phyloP scores from a whole-genome alignment of 2,797 vertebrate species.

The Knipowitschia caucasica region DNA sequence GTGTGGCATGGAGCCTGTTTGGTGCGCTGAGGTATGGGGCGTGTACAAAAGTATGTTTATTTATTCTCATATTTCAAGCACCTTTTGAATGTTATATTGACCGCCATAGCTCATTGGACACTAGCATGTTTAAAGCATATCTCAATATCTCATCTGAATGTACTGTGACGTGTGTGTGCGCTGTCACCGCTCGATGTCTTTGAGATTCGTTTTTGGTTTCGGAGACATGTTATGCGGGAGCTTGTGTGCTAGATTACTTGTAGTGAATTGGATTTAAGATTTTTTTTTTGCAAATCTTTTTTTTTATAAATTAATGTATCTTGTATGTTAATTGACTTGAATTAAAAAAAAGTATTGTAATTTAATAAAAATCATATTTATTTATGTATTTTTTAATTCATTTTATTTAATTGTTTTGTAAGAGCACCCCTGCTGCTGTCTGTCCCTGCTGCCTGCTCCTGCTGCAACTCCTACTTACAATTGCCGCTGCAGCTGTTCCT shows the following conservation, averaged over 20 bases:
- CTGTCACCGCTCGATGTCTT: constrained; percentile 17
- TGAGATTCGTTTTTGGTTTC: constrained; percentile 1
- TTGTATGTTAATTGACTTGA: no score
- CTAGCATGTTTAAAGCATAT: constrained; percentile 43
- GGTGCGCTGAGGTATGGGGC: constrained; percentile 21
- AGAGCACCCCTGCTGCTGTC: no score
- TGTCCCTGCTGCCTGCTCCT: no score
- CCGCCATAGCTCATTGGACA: constrained; percentile 30
- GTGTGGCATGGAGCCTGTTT: constrained; percentile 33
- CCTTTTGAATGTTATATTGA: constrained; percentile 32
- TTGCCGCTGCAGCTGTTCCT: no score
- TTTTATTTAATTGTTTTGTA: no score
- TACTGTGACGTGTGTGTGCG: constrained; percentile 29
- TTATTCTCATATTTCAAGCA: constrained; percentile 19
- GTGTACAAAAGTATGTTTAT: constrained; percentile 12
- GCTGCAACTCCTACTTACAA: no score
- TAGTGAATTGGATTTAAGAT: no score
- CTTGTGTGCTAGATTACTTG: background rate
- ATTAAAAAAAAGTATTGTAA: no score
- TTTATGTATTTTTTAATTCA: no score
- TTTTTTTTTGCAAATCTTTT: no score
- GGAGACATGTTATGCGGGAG: background rate
- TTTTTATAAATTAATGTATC: no score
- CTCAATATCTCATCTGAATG: constrained; percentile 46
- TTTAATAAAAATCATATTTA: no score